These are phyloP conservation scores for Tortrix viridana DNA, from an alignment of 2,888 invertebrate genomes.

Conservation along the genomic window DNA sequence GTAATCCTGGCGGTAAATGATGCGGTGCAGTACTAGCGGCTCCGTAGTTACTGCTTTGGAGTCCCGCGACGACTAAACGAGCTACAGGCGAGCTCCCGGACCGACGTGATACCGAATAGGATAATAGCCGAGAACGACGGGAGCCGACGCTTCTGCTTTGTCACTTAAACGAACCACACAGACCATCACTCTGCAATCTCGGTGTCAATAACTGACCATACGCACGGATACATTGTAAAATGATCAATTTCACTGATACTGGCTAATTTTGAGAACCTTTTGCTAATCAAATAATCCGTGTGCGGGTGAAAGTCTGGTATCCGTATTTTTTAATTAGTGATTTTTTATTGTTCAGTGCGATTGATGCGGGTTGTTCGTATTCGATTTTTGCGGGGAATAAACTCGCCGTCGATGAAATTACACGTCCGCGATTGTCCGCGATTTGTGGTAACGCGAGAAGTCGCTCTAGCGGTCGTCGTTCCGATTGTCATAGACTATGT, in stretches of 20 bases:
- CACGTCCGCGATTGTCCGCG: slow-evolving; percentile 71
- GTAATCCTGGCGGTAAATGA: slow-evolving; percentile 81
- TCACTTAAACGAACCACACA: slow-evolving; percentile 77
- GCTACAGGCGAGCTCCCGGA: slow-evolving; percentile 73
- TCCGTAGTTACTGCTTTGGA: slow-evolving; percentile 83
- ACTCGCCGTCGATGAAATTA: slow-evolving; percentile 57
- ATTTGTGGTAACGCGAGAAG: slow-evolving; percentile 64
- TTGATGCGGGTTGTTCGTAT: slow-evolving; percentile 51
- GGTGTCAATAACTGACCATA: slow-evolving; percentile 67
- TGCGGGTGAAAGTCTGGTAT: slow-evolving; percentile 71
- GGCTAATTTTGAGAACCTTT: slow-evolving; percentile 64
- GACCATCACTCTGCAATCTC: slow-evolving; percentile 60
- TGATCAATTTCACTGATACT: slow-evolving; percentile 59
- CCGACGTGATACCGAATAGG: slow-evolving; percentile 79
- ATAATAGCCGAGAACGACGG: slow-evolving; percentile 74
- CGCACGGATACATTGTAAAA: slow-evolving; percentile 69
- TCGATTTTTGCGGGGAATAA: slow-evolving; percentile 51
- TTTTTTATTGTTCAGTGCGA: slow-evolving; percentile 37
- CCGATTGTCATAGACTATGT: slow-evolving; percentile 54
- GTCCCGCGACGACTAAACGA: slow-evolving; percentile 78
- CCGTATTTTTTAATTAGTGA: slow-evolving; percentile 7
- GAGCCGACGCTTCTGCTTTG: slow-evolving; percentile 77
- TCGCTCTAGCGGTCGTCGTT: slow-evolving; percentile 46
- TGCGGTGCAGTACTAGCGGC: slow-evolving; percentile 78
- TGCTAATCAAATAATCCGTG: slow-evolving; percentile 76